Percentiles rank a stretch among this genome's conserved stretches.
phyloP scores from a whole-genome alignment of 1,140 invertebrate species.

The Drosophila kurseongensis region DNA sequence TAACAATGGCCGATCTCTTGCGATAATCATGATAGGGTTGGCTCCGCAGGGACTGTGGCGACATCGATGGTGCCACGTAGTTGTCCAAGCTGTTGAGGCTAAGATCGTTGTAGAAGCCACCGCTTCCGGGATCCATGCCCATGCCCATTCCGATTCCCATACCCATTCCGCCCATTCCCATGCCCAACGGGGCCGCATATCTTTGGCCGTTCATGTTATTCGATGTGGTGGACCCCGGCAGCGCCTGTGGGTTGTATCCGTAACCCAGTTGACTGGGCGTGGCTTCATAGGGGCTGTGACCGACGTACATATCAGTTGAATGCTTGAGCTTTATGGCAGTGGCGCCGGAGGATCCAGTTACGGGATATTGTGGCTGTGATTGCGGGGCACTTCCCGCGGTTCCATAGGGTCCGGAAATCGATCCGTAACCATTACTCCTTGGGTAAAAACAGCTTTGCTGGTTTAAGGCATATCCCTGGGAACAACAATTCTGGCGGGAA shows the following conservation, averaged over 20 bases:
- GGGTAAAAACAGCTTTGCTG: constrained; percentile 77
- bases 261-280: constrained; percentile 38
- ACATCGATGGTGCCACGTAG: constrained; percentile 32
- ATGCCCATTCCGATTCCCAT: constrained; percentile 52
- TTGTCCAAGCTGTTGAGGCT: constrained; percentile 54
- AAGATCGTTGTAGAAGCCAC: constrained; percentile 76
- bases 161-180: constrained; percentile 31
- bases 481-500: constrained; percentile 70
- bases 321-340: constrained; percentile 63
- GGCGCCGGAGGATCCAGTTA: constrained; percentile 7
- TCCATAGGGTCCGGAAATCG: constrained; percentile 3
- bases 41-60: constrained; percentile 38
- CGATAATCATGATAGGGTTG: constrained; percentile 58
- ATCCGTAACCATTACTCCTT: constrained; percentile 50
- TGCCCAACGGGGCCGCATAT: constrained; percentile 26
- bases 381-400: constrained; percentile 19
- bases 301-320: constrained; percentile 65
- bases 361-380: constrained; percentile 38
- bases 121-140: constrained; percentile 27
- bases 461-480: constrained; percentile 47
- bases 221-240: constrained; percentile 1
- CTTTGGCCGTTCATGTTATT: constrained; percentile 35
- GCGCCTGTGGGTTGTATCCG: constrained; percentile 38
- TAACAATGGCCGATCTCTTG: constrained; percentile 46
- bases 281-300: constrained; percentile 44